Evolutionary conservation across 2,888 invertebrate genomes (phyloP).

Genomic region (Dermolepida albohirtum): DNA sequence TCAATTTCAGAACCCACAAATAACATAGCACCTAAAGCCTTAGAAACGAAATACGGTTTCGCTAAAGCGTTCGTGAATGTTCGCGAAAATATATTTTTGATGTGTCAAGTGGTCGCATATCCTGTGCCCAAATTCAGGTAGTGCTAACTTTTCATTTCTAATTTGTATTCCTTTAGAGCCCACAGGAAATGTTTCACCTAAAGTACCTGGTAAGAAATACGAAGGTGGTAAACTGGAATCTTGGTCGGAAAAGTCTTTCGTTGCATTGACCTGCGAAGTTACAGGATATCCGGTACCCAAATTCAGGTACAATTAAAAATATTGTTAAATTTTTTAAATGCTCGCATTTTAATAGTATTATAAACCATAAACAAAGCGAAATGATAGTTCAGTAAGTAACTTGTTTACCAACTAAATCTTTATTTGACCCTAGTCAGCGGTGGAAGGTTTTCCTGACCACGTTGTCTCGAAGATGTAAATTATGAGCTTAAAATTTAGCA

Average conservation of each 20-base stretch:
- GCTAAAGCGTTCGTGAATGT: conserved; percentile 54
- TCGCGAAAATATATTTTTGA: conserved; percentile 69
- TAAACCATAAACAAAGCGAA: too few relatives aligned
- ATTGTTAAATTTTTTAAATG: neutral
- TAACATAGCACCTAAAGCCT: conserved; percentile 71
- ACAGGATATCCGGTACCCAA: conserved; percentile 77
- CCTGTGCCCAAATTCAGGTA: conserved; percentile 81
- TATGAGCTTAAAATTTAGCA: too few relatives aligned
- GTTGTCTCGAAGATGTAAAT: too few relatives aligned
- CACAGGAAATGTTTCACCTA: conserved; percentile 73
- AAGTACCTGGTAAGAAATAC: conserved; percentile 69
- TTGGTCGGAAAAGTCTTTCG: conserved; percentile 66
- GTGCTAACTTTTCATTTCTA: conserved; percentile 53
- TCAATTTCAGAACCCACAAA: conserved; percentile 74
- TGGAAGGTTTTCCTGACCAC: too few relatives aligned
- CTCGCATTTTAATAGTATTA: too few relatives aligned
- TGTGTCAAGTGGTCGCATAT: conserved; percentile 77
- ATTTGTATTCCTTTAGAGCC: conserved; percentile 68
- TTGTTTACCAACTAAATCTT: too few relatives aligned
- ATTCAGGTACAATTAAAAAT: conserved; percentile 70
- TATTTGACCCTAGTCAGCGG: too few relatives aligned
- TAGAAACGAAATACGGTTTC: conserved; percentile 65
- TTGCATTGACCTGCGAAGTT: conserved; percentile 76
- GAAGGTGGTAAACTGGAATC: conserved; percentile 71
- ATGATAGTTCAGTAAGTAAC: too few relatives aligned